Percentiles rank a stretch among this genome's conserved stretches.
Conservation (phyloP, 2,888 invertebrate genomes). For the Tenthredo mesomela region DNA sequence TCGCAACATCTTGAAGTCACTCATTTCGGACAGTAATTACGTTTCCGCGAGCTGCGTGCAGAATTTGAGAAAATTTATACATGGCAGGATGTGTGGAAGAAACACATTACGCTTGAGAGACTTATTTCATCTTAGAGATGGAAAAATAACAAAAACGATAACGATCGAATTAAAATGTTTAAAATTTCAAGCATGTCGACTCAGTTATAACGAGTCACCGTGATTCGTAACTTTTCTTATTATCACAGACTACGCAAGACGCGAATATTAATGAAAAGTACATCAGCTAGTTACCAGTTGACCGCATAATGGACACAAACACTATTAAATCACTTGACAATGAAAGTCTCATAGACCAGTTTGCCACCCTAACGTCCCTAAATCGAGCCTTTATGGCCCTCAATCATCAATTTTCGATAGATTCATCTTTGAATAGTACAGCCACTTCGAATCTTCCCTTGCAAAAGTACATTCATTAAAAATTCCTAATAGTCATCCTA, state of each 20-base stretch:
- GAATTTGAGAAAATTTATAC: background rate
- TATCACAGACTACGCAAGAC: background rate
- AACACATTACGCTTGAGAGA: background rate
- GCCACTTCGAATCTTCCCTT: background rate
- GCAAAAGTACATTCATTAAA: background rate
- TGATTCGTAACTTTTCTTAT: slow-evolving; percentile 24
- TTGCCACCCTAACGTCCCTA: background rate
- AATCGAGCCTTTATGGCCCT: background rate
- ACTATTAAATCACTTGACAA: background rate
- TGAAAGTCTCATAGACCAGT: background rate
- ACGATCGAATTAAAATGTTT: background rate
- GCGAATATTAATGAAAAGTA: slow-evolving; percentile 27
- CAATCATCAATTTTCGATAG: background rate
- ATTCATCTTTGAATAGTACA: background rate
- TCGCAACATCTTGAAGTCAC: background rate
- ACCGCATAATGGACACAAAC: background rate
- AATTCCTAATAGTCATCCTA: background rate
- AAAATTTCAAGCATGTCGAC: slow-evolving; percentile 9
- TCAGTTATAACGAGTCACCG: slow-evolving; percentile 8
- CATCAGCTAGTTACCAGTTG: background rate
- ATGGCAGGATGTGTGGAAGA: background rate
- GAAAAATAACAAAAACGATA: background rate
- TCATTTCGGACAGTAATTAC: slow-evolving; percentile 20
- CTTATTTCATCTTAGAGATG: background rate
- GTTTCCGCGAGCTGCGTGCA: slow-evolving; percentile 21